Base-by-base conservation (phyloP, 2,888 invertebrate species). In the Leptopterna dolabrata region DNA sequence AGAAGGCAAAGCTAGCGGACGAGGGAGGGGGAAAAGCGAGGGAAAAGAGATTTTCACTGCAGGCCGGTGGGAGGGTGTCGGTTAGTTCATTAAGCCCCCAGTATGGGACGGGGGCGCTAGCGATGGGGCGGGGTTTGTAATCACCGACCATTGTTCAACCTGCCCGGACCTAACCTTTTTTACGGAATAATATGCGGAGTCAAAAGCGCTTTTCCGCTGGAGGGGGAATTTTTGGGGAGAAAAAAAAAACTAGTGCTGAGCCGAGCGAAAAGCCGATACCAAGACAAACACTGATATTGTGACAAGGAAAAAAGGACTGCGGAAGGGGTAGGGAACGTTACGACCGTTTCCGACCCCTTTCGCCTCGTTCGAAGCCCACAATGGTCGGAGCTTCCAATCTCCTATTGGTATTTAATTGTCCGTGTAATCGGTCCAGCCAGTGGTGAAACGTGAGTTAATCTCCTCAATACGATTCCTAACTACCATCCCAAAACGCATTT, bases 81-180 rank as follows among this genome's bases (percentile, higher is more conserved):
- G 45, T 81, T 81, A 81, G 81, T 81, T 81, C 81, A 81, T 81
- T 81, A 81, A 51, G 51, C 63, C 24, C 63, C 63, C 63, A 7
- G 27, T 19, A 19, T n/a, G 51, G 29, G 51, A 24, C 30, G 30
- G 30, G 29, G 14, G 45, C 45, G 45, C 24, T 76, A 41, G 76
- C 24, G 4, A 3, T 19, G 0, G 51, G n/a, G 51, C 29, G 81
- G 51, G 29, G 30, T 14, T 47, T 51, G 81, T 81, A 81, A 81
- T 81, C 81, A 81, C 55, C 81, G 81, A 27, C 81, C 81, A 51
- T 81, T 81, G 81, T 81, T 81, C 81, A 81, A 45, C 43, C 24
- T 78, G 19, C 43, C 43, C 27, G 19, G 16, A 9, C 24, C 43
- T 78, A 45, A 78, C 43, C 78, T 45, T 78, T 76, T 78, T 78